These are phyloP conservation scores for Campylomormyrus numenius DNA, from an alignment of 2,113 vertebrate species.

Conservation along the genomic window DNA sequence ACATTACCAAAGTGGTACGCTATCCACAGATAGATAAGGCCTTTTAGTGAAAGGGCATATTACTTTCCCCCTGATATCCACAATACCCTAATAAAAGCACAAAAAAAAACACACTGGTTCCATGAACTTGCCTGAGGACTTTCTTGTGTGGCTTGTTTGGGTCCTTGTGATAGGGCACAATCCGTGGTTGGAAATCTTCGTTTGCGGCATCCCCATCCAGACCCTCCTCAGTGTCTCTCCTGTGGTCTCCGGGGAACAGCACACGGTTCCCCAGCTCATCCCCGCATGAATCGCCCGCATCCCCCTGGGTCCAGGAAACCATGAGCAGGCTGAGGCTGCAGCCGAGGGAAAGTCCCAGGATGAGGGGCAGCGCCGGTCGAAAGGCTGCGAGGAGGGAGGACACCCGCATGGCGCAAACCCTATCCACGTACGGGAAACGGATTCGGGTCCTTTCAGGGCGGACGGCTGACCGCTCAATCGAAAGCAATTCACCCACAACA, in stretches of 20 bases:
- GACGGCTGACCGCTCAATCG: not conserved
- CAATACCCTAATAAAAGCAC: not conserved
- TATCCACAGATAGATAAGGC: not conserved
- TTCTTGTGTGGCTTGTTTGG: constrained; percentile 85
- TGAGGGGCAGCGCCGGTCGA: constrained; percentile 80
- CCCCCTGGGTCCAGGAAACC: constrained; percentile 82
- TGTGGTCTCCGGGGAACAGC: constrained; percentile 34
- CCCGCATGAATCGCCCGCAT: constrained; percentile 61
- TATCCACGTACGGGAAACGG: constrained; percentile 25
- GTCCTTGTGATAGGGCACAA: constrained; percentile 85
- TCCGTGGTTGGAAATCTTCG: constrained; percentile 69
- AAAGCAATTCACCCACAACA: not conserved
- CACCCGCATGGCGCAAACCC: constrained; percentile 62
- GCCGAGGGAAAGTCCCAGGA: constrained; percentile 86
- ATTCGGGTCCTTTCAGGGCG: not conserved
- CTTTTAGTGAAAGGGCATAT: not conserved
- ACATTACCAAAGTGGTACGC: not conserved
- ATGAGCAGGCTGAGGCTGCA: constrained; percentile 88
- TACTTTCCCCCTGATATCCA: not conserved
- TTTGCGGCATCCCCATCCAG: constrained; percentile 34
- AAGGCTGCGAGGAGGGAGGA: constrained; percentile 70
- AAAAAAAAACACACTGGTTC: not conserved
- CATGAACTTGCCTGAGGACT: constrained; percentile 75
- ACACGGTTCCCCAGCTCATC: constrained; percentile 51
- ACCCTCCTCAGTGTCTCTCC: constrained; percentile 33